Evolutionary conservation across 2,797 vertebrate species (phyloP).

Genomic region (Brotula barbata): DNA sequence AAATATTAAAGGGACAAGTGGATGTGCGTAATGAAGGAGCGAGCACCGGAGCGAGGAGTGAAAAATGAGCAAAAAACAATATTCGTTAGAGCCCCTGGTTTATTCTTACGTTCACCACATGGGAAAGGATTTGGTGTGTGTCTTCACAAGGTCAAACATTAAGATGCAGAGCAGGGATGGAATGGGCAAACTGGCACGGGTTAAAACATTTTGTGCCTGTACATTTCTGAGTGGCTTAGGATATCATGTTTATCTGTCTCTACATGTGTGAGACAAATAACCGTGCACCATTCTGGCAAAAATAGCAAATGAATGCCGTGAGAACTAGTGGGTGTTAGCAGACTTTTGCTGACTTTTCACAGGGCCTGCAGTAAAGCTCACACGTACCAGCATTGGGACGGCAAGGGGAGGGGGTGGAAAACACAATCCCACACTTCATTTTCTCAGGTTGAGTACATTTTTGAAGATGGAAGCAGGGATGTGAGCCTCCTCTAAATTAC

Average conservation of each 20-base stretch:
- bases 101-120: conserved; percentile 24
- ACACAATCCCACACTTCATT: conserved; percentile 61
- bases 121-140: conserved; percentile 12
- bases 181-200: conserved; percentile 18
- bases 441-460: conserved; percentile 67
- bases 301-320: conserved; percentile 37
- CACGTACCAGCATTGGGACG: not conserved
- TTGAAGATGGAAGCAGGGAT: conserved; percentile 55
- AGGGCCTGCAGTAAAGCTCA: conserved; percentile 36
- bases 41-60: conserved; percentile 36
- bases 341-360: too few relatives aligned
- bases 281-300: conserved; percentile 21
- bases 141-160: conserved; percentile 63
- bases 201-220: conserved; percentile 41
- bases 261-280: conserved; percentile 18
- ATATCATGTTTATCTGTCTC: conserved; percentile 1
- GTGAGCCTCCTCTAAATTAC: conserved; percentile 59
- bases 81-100: conserved; percentile 19
- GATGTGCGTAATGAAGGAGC: conserved; percentile 68
- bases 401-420: conserved; percentile 49
- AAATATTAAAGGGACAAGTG: conserved; percentile 80
- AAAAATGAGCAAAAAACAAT: not conserved
- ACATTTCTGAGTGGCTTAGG: not conserved
- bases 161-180: conserved; percentile 13
- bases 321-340: too few relatives aligned